Conservation (phyloP, 2,888 invertebrate genomes). For the Graphium colonna region DNA sequence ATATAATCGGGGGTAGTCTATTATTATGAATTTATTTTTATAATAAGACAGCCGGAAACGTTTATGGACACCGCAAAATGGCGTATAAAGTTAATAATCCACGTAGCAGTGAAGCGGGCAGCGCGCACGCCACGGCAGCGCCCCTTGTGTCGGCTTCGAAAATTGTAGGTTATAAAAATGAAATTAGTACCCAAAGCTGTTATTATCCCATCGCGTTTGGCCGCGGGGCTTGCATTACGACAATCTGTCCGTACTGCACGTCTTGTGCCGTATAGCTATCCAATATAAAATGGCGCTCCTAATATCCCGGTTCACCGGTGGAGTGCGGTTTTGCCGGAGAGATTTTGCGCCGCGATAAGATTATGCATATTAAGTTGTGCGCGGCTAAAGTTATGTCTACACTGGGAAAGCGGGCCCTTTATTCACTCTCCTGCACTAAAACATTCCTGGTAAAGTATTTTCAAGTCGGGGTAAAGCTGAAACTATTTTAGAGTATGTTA, state of each 20-base stretch:
- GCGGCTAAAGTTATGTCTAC: slow-evolving; percentile 75
- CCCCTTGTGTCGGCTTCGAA: slow-evolving; percentile 79
- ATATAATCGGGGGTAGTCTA: slow-evolving; percentile 68
- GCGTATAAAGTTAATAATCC: slow-evolving; percentile 79
- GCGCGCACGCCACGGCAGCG: slow-evolving; percentile 77
- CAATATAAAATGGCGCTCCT: slow-evolving; percentile 80
- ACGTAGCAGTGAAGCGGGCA: slow-evolving; percentile 70
- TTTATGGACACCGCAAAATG: slow-evolving; percentile 77
- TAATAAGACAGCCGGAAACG: slow-evolving; percentile 73
- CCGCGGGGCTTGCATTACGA: slow-evolving; percentile 79
- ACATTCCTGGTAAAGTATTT: slow-evolving; percentile 49
- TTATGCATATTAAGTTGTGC: slow-evolving; percentile 80
- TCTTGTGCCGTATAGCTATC: slow-evolving; percentile 79
- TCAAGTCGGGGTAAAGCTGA: not conserved
- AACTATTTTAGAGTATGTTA: not conserved
- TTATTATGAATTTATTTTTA: slow-evolving; percentile 74
- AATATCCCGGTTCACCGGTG: slow-evolving; percentile 76
- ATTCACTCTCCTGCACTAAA: slow-evolving; percentile 52
- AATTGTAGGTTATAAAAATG: slow-evolving; percentile 81
- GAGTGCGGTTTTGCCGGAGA: slow-evolving; percentile 67
- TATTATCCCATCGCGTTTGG: slow-evolving; percentile 80
- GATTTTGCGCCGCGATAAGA: slow-evolving; percentile 77
- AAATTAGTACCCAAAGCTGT: slow-evolving; percentile 80
- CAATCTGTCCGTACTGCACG: slow-evolving; percentile 81
- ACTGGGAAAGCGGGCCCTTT: slow-evolving; percentile 68